Conservation (phyloP, 2,888 invertebrate genomes). For the Aspidiotus destructor region DNA sequence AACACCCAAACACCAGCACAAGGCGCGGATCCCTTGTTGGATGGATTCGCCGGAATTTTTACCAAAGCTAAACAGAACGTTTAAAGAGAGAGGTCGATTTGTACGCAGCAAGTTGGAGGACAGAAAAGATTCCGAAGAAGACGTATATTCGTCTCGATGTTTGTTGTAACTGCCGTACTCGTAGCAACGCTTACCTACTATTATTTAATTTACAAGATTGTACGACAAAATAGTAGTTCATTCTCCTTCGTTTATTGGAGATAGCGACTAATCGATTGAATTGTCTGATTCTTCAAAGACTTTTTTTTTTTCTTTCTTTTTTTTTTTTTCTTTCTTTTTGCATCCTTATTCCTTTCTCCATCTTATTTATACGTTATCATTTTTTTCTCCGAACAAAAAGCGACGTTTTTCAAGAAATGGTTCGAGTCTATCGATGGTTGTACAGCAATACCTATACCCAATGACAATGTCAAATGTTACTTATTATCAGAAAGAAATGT, state of each 20-base stretch:
- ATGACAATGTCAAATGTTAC: no score
- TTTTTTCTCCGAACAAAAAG: no score
- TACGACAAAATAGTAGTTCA: neutral
- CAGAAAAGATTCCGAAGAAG: slow-evolving; percentile 6
- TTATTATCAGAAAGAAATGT: no score
- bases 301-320: no score
- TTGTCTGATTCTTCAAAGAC: neutral
- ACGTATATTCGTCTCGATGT: slow-evolving; percentile 3
- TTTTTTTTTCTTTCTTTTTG: no score
- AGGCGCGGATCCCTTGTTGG: neutral
- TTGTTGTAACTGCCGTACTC: neutral
- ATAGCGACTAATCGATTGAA: no score
- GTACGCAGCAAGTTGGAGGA: neutral
- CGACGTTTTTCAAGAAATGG: no score
- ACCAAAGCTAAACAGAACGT: neutral
- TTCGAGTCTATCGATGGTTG: no score
- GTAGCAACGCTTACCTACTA: neutral
- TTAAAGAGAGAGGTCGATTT: neutral
- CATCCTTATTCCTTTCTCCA: neutral
- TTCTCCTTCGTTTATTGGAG: neutral
- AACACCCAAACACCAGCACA: neutral
- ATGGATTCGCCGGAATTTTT: slow-evolving; percentile 7
- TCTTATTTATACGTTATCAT: no score
- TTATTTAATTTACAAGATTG: neutral
- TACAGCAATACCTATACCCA: no score